Evolutionary conservation across 2,797 vertebrate genomes (phyloP).

Genomic region (Syndactyla subalaris): DNA sequence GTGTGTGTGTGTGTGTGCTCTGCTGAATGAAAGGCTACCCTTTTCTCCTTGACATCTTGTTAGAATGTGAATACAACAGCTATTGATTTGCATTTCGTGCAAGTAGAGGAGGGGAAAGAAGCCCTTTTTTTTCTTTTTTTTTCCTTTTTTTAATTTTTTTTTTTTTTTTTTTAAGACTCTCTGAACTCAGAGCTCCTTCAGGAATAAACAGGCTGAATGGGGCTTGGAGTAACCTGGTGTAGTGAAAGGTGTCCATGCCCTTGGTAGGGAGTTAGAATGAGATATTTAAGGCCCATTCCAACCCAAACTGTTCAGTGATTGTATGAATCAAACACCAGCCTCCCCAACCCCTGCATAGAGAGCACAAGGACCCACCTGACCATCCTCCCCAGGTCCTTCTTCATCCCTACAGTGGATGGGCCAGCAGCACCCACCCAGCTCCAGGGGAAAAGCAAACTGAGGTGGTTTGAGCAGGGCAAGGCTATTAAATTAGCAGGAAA

Average conservation of each 20-base stretch:
- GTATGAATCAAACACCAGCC: neutral
- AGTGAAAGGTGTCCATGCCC: neutral
- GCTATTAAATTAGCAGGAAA: neutral
- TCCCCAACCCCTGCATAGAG: fast-evolving
- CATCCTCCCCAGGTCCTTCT: neutral
- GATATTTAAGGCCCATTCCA: neutral
- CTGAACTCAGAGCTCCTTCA: constrained; percentile 31
- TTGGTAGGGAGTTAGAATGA: neutral
- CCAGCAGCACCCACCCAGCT: neutral
- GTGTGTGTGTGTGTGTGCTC: neutral
- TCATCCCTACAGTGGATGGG: neutral
- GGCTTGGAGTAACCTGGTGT: neutral
- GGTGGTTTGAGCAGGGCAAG: neutral
- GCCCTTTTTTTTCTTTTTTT: neutral
- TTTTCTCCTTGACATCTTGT: constrained; percentile 78
- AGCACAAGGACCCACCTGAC: neutral
- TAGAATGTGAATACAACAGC: constrained; percentile 76
- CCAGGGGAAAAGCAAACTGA: neutral
- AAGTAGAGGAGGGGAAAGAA: neutral
- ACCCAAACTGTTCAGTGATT: neutral
- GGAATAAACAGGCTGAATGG: neutral
- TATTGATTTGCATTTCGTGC: constrained; percentile 79
- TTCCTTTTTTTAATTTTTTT: neutral
- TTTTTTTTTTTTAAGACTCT: neutral
- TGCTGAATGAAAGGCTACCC: constrained; percentile 77